These are phyloP conservation scores for Tromatobia lineatoria DNA, from an alignment of 2,888 invertebrate genomes.

Conservation along the genomic window DNA sequence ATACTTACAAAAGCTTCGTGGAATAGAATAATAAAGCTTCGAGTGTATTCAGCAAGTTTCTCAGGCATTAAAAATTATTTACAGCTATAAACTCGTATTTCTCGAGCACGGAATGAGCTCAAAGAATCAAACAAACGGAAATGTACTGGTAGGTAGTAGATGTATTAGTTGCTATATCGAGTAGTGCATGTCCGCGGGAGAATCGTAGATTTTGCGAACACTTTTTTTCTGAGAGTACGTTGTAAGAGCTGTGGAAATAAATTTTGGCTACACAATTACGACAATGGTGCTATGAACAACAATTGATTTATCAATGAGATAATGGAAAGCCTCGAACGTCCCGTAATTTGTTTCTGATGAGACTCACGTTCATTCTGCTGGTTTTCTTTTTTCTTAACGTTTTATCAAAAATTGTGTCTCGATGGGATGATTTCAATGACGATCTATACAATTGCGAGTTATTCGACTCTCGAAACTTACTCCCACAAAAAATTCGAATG, in stretches of 20 bases:
- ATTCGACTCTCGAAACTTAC: constrained; percentile 40
- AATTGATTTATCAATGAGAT: constrained; percentile 48
- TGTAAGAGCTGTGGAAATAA: constrained; percentile 39
- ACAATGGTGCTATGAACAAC: constrained; percentile 32
- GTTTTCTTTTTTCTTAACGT: constrained; percentile 20
- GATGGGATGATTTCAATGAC: constrained; percentile 50
- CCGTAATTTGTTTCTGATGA: constrained; percentile 21
- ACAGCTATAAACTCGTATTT: constrained; percentile 58
- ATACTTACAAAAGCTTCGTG: constrained; percentile 71
- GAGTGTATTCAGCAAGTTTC: constrained; percentile 39
- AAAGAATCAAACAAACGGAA: constrained; percentile 41
- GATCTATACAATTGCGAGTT: constrained; percentile 51
- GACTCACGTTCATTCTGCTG: constrained; percentile 36
- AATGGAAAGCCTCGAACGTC: constrained; percentile 53
- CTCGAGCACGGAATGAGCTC: constrained; percentile 48
- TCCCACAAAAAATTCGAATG: constrained; percentile 53
- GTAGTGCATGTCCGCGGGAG: constrained; percentile 39
- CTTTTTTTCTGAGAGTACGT: constrained; percentile 53
- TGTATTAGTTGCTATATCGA: constrained; percentile 18
- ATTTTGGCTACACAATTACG: constrained; percentile 5
- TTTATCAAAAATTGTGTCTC: constrained; percentile 60
- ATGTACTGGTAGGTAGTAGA: constrained; percentile 2
- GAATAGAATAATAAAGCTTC: constrained; percentile 48
- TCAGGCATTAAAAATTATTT: constrained; percentile 68
- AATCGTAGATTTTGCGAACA: constrained; percentile 5